Percentiles rank a stretch among this genome's conserved stretches.
Evolutionary conservation across 2,113 vertebrate species (phyloP).

Genomic region (Entelurus aequoreus): DNA sequence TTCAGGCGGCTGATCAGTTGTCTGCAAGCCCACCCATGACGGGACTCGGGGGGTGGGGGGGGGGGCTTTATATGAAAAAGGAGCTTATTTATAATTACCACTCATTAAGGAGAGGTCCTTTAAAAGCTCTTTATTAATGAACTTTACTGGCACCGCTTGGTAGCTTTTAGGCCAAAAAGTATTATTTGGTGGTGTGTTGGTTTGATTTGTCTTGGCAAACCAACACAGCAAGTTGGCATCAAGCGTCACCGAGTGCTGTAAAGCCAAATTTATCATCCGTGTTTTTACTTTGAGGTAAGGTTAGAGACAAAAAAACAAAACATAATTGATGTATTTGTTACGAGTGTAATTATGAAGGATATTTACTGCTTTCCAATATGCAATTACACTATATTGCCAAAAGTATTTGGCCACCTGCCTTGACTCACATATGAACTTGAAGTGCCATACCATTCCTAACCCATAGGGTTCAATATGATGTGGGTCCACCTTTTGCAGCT

Average conservation of each 20-base stretch:
- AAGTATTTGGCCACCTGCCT: too few species aligned
- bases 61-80: conserved; percentile 62
- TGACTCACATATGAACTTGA: too few species aligned
- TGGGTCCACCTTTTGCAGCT: too few species aligned
- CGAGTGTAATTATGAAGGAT: conserved; percentile 66
- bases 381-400: too few species aligned
- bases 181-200: conserved; percentile 71
- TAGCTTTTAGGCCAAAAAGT: conserved; percentile 64
- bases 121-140: conserved; percentile 70
- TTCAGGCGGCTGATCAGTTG: conserved; percentile 74
- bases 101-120: conserved; percentile 63
- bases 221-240: conserved; percentile 43
- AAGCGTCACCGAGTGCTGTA: conserved; percentile 61
- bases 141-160: conserved; percentile 63
- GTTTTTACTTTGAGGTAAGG: conserved; percentile 63
- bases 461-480: too few species aligned
- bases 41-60: conserved; percentile 10
- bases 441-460: too few species aligned
- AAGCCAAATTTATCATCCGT: conserved; percentile 66
- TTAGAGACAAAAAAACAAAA: conserved; percentile 44
- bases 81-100: conserved; percentile 75
- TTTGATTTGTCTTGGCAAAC: conserved; percentile 77
- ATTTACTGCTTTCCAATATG: conserved; percentile 21
- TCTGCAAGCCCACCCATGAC: conserved; percentile 76
- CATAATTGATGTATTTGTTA: conserved; percentile 58